Base-by-base conservation (phyloP, 2,888 invertebrate species). In the Magallana nippona region DNA sequence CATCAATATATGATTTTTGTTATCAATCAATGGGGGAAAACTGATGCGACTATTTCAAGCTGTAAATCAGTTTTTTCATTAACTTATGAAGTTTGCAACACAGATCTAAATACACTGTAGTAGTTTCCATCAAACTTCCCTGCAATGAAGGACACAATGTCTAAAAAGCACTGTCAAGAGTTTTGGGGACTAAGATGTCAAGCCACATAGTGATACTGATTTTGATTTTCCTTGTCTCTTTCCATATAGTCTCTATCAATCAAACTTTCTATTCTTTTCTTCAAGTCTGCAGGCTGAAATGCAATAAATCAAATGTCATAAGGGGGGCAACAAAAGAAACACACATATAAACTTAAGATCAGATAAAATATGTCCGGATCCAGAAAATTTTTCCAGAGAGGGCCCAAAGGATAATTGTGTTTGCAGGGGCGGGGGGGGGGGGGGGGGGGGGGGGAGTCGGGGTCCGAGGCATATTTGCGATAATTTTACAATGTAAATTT, bases 161-260 rank as follows among this genome's bases (percentile, higher is more conserved):
- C 71, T 32, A 15, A 32, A 71, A 71, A 32, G 71, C 22, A 71
- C 27, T 27, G 27, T 27, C 71, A 71, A 71, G 10, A 71, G 71
- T 71, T 71, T 32, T 71, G 32, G 71, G 71, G 71, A 71, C 71
- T 71, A 71, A 27, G 71, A 71, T 55, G 82, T 86, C 98, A 99
- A 94, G 99, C 99, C 94, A 99, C 98, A 95, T 99, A 99, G 95
- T 99, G 98, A 95, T 99, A 99, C 95, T 97, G 97, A 95, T 98
- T 99, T 88, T 98, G 96, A 95, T 98, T 99, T 95, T 99, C 98
- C 95, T 98, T 98, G 95, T 99, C 99, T 79, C 99, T 96, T 94
- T 98, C 98, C 98, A 99, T 98, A 95, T 99, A 99, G 95, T 99
- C 99, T 92, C 99, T 96, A 94, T 99, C 99, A 93, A 99, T 99